Evolutionary conservation across 2,113 vertebrate species (phyloP).

Genomic region (Hippopotamus amphibius): DNA sequence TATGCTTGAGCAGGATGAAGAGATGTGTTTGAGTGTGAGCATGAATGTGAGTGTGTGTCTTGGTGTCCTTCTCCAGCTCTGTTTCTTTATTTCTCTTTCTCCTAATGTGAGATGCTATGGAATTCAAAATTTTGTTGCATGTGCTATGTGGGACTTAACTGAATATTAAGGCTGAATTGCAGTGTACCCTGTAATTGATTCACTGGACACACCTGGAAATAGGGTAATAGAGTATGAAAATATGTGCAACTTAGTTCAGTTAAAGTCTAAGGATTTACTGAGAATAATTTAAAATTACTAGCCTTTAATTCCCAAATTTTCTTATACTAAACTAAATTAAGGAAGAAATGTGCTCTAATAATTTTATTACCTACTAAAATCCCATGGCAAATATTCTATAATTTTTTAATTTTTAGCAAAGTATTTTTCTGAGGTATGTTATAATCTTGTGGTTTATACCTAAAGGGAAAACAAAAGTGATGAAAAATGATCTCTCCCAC

Average conservation of each 20-base stretch:
- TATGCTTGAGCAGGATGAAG: background rate
- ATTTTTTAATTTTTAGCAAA: conserved; percentile 44
- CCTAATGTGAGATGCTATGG: background rate
- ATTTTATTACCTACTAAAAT: conserved; percentile 39
- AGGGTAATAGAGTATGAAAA: background rate
- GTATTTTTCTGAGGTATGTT: background rate
- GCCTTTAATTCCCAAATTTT: background rate
- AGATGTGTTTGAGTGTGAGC: background rate
- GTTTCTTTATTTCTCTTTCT: background rate
- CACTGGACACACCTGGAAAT: background rate
- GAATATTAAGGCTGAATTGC: background rate
- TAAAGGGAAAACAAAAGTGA: conserved; percentile 42
- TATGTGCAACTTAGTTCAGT: background rate
- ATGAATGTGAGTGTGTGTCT: too few relatives aligned
- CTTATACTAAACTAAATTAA: background rate
- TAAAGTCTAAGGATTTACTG: background rate
- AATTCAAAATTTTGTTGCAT: background rate
- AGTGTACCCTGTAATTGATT: background rate
- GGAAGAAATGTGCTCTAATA: background rate
- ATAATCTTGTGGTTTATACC: conserved; percentile 34
- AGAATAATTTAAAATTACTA: conserved; percentile 13
- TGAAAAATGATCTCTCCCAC: background rate
- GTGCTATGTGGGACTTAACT: background rate
- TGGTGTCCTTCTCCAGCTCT: background rate
- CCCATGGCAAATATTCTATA: background rate